A percentile compares a stretch with the other conserved stretches of the same genome.
These are phyloP conservation scores for Pediacus dermestoides DNA, from an alignment of 2,888 invertebrate species.

Conservation along the genomic window DNA sequence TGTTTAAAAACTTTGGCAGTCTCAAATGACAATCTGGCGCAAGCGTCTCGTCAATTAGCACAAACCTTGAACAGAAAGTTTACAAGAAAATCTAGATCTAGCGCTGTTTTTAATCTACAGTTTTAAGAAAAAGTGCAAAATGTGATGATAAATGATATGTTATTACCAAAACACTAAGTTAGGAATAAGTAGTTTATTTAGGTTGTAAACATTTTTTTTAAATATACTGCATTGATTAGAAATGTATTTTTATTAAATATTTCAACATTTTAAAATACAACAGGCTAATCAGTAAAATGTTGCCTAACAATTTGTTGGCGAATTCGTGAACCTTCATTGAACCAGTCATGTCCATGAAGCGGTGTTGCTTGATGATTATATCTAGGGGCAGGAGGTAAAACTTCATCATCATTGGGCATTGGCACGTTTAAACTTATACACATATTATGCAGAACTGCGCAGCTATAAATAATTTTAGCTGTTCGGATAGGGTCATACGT, in stretches of 20 bases:
- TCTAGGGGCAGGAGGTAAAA: neutral
- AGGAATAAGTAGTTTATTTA: too few relatives aligned
- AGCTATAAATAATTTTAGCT: slow-evolving; percentile 16
- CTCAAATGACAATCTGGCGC: slow-evolving; percentile 1
- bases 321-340: neutral
- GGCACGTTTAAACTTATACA: slow-evolving; percentile 2
- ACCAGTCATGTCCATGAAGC: neutral
- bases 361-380: too few relatives aligned
- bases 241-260: slow-evolving; percentile 1
- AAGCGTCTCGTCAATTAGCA: neutral
- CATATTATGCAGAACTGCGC: slow-evolving; percentile 13
- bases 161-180: too few relatives aligned
- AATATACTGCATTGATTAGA: too few relatives aligned
- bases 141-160: too few relatives aligned
- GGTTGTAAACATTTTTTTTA: too few relatives aligned
- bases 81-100: neutral
- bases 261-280: too few relatives aligned
- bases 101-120: neutral
- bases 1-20: neutral
- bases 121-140: too few relatives aligned
- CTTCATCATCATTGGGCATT: slow-evolving; percentile 3
- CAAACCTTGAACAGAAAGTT: neutral
- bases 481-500: slow-evolving; percentile 9
- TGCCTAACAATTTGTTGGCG: neutral
- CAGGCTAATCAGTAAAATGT: neutral